phyloP scores from a whole-genome alignment of 92 coral and sea anemone genomes.

The Bergia puertoricense region DNA sequence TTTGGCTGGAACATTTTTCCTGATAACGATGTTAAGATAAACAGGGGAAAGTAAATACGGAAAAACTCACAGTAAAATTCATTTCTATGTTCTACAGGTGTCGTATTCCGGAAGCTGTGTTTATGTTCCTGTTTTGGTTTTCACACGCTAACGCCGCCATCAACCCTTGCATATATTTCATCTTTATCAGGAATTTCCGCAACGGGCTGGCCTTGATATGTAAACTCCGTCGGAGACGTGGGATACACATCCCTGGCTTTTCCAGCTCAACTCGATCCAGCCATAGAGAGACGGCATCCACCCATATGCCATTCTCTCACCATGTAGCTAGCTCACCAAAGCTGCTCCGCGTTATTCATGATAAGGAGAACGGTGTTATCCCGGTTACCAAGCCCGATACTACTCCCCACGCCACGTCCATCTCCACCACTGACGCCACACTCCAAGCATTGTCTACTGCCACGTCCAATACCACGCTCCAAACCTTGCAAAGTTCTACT shows the following conservation, averaged over 20 bases:
- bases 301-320: constrained; percentile 1
- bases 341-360: constrained; percentile 6
- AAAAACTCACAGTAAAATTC: not conserved
- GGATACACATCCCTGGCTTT: not conserved
- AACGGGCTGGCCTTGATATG: constrained; percentile 15
- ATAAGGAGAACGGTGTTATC: not conserved
- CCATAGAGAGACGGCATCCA: not conserved
- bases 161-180: constrained; percentile 43
- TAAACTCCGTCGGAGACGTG: not conserved
- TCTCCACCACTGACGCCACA: not conserved
- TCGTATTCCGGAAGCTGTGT: not conserved
- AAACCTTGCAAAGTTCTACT: too few relatives aligned
- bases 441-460: too few relatives aligned
- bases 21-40: too few relatives aligned
- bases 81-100: constrained; percentile 15
- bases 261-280: constrained; percentile 27
- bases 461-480: not conserved
- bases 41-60: too few relatives aligned
- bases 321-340: constrained; percentile 25
- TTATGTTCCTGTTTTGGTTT: constrained; percentile 14
- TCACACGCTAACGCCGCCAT: constrained; percentile 41
- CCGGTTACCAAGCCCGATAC: not conserved
- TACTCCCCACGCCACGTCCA: not conserved
- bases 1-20: too few relatives aligned
- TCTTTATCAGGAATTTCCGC: constrained; percentile 37